Evolutionary conservation across 2,797 vertebrate species (phyloP).

Genomic region (Protonibea diacanthus): DNA sequence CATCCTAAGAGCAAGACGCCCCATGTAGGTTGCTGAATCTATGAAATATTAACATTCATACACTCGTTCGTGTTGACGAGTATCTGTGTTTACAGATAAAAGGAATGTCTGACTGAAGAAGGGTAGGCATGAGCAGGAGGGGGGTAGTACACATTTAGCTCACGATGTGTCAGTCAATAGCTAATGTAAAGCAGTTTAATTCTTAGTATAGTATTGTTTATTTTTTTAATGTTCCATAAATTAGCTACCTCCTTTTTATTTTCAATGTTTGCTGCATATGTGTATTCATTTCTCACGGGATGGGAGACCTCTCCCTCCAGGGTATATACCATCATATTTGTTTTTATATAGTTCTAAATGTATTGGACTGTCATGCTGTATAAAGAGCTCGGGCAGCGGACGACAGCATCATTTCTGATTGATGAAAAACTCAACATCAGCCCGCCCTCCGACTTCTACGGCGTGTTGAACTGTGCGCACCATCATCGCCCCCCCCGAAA

Average conservation of each 20-base stretch:
- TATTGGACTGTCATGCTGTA: constrained; percentile 36
- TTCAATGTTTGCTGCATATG: constrained; percentile 35
- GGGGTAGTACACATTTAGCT: constrained; percentile 36
- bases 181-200: constrained; percentile 48
- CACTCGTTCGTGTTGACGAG: neutral
- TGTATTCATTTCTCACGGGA: constrained; percentile 43
- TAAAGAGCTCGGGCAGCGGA: neutral
- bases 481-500: constrained; percentile 22
- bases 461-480: constrained; percentile 2
- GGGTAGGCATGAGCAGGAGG: constrained; percentile 6
- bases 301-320: constrained; percentile 28
- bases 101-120: constrained; percentile 24
- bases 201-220: constrained; percentile 53
- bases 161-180: constrained; percentile 42
- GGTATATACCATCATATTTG: constrained; percentile 35
- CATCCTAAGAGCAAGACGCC: neutral
- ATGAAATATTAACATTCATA: neutral
- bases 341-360: constrained; percentile 49
- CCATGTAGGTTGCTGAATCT: neutral
- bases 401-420: constrained; percentile 27
- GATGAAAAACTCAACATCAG: neutral
- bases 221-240: constrained; percentile 57
- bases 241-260: constrained; percentile 77
- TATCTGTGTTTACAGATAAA: constrained; percentile 3
- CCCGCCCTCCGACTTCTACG: neutral